Conservation (phyloP, 2,797 vertebrate genomes). For the Microctenopoma lineatum region DNA sequence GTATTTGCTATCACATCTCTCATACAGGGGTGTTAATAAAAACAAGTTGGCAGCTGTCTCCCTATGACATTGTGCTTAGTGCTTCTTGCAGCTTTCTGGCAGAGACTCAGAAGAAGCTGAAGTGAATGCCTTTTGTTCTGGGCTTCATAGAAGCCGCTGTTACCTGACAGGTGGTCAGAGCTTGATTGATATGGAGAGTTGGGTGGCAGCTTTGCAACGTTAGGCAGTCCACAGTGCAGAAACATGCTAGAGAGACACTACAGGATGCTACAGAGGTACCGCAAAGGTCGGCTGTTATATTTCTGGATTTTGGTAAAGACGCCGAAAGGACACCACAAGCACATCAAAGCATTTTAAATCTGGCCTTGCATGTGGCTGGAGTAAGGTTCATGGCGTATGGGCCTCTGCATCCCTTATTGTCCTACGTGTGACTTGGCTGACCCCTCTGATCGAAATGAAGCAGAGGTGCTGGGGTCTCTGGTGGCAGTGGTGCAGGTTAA, state of each 20-base stretch:
- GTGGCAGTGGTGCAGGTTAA: conserved; percentile 1
- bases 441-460: conserved; percentile 13
- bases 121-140: conserved; percentile 32
- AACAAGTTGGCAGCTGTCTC: conserved; percentile 61
- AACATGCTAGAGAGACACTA: conserved; percentile 36
- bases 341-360: conserved; percentile 25
- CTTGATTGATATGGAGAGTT: conserved; percentile 41
- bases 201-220: conserved; percentile 53
- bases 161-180: conserved; percentile 23
- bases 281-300: not conserved
- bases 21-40: conserved; percentile 45
- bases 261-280: conserved; percentile 27
- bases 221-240: conserved; percentile 9
- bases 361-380: conserved; percentile 31
- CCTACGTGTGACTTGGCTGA: conserved; percentile 11
- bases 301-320: conserved; percentile 29
- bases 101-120: conserved; percentile 35
- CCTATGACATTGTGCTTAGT: conserved; percentile 59
- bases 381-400: conserved; percentile 26
- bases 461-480: conserved; percentile 8
- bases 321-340: conserved; percentile 17
- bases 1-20: conserved; percentile 41
- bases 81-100: conserved; percentile 46
- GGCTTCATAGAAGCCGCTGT: conserved; percentile 23
- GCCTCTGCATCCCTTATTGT: conserved; percentile 23